Evolutionary conservation across 2,888 invertebrate species (phyloP), one percentile per base, ranked within the genome.

Genomic region (Pomacea canaliculata): DNA sequence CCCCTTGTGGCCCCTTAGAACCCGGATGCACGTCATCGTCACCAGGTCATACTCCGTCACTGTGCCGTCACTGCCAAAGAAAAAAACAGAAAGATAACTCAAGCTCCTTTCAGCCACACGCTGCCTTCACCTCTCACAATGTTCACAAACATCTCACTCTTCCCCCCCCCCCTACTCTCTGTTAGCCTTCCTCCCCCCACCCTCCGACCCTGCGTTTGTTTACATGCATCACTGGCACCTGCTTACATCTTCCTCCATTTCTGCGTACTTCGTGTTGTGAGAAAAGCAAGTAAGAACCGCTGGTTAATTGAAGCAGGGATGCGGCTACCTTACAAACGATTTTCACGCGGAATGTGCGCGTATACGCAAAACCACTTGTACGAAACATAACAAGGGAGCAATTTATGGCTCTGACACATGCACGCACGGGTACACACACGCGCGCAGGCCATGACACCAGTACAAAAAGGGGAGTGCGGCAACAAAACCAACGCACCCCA

Each of bases 41-140:
- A 83, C 79, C 66, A 90, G 81, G 79, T 90, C 88, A 89, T 89
- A 90, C 76, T 90, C 89, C 75, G 87, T 83, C 59, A 90, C 83
- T 9, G 85, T 86, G 65, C 83, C 81, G 81, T 90, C 90, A 70
- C 90, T 90, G 85, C 3, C 82, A 80, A 56, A 3, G 80, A 81
- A 66, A 48, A 70, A 73, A 70, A 27, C 23, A 70, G 9, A 18
- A 4, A 8, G 48, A 67, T 5, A 23, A 67, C 18, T 37, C 18
- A 23, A 67, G 23, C 23, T 23, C 23, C 23, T 23, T 23, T 23
- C 23, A 23, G 23, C 23, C 23, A 23, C 23, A 23, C 23, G 27
- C 7, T 67, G 23, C 37, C 16, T 69, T 18, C 10, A 10, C 9
- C 16, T 48, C 19, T 46, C 49, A 19, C 67, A 18, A 7, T 73